Conservation (phyloP, 2,113 vertebrate species). For the Oriolus oriolus region DNA sequence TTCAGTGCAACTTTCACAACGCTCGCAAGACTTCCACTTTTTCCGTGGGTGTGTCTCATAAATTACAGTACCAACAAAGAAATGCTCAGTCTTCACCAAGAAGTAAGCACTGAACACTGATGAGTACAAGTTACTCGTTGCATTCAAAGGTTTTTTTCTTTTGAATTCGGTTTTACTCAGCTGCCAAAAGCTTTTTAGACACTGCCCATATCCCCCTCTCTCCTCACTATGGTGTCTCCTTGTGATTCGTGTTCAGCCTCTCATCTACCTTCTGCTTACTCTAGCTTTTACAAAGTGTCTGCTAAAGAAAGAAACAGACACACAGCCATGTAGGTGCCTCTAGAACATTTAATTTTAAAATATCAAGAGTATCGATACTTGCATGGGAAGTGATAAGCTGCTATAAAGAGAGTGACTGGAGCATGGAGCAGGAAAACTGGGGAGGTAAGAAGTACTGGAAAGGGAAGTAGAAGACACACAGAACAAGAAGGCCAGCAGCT, state of each 20-base stretch:
- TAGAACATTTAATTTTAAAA: conserved; percentile 37
- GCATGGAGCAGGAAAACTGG: neutral
- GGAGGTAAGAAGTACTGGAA: neutral
- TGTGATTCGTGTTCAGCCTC: neutral
- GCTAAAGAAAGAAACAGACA: conserved; percentile 34
- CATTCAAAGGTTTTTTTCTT: neutral
- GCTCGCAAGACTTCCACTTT: neutral
- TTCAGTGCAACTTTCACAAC: neutral
- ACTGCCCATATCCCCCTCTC: neutral
- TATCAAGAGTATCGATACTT: neutral
- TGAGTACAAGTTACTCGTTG: neutral
- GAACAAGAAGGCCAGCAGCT: neutral
- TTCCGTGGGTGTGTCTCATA: neutral
- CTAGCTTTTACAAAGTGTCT: neutral
- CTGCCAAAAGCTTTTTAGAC: neutral
- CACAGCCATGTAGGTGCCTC: neutral
- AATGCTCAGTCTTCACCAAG: neutral
- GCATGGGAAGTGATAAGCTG: neutral
- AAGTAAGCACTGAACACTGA: neutral
- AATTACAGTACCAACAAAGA: neutral
- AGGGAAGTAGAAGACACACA: neutral
- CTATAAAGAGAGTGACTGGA: neutral
- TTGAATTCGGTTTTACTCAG: neutral
- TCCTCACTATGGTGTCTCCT: neutral
- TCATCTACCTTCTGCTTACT: neutral